A percentile compares a stretch with the other conserved stretches of the same genome.
These are phyloP conservation scores for Cryptus viduatorius DNA, from an alignment of 2,888 invertebrate genomes.

Conservation along the genomic window DNA sequence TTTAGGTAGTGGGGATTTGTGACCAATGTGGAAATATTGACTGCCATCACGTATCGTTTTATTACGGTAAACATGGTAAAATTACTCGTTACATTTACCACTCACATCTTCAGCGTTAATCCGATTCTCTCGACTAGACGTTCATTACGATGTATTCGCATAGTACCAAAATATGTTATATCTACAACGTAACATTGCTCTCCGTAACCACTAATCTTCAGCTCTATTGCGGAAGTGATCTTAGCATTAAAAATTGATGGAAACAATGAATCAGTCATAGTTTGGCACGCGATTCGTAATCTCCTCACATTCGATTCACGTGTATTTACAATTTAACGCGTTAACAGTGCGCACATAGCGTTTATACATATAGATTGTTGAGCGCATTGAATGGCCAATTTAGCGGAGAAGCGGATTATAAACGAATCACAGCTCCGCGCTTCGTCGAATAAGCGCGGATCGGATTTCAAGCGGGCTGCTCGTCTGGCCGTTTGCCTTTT, in stretches of 20 bases:
- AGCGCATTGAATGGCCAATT: constrained; percentile 57
- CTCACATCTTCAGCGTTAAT: no score
- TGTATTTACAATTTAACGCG: background rate
- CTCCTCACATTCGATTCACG: constrained; percentile 36
- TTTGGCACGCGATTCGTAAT: constrained; percentile 58
- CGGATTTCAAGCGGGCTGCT: constrained; percentile 38
- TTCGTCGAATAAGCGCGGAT: constrained; percentile 20
- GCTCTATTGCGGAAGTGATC: constrained; percentile 7
- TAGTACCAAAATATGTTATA: background rate
- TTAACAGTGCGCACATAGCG: background rate
- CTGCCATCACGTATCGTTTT: no score
- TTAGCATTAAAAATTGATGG: constrained; percentile 41
- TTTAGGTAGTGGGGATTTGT: no score
- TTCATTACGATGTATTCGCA: background rate
- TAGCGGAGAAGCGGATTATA: constrained; percentile 27
- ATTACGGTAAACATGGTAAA: no score
- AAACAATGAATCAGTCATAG: constrained; percentile 57
- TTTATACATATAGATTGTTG: background rate
- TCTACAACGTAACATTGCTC: background rate
- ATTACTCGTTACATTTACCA: no score
- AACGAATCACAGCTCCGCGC: constrained; percentile 2
- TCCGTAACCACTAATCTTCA: background rate
- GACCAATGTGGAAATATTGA: no score
- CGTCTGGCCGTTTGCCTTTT: constrained; percentile 33
- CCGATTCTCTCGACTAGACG: no score